Conservation (phyloP, 2,888 invertebrate genomes). For the Lingula anatina region DNA sequence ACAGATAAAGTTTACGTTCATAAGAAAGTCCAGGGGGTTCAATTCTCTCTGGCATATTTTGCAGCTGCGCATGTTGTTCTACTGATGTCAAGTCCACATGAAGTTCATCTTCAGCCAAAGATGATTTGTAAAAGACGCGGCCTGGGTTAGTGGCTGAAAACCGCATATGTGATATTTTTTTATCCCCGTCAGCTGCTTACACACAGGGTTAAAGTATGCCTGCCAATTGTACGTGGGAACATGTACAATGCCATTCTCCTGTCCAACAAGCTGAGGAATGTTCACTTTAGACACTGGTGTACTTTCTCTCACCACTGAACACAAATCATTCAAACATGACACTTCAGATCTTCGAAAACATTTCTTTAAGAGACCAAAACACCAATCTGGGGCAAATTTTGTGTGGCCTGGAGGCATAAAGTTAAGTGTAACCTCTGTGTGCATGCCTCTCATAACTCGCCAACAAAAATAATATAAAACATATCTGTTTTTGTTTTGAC, state of each 20-base stretch:
- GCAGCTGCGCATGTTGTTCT: not conserved
- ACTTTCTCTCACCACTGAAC: conserved; percentile 6
- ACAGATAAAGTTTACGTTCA: not conserved
- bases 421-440: conserved; percentile 1
- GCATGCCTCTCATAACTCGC: conserved; percentile 9
- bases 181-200: conserved; percentile 8
- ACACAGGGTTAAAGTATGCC: conserved; percentile 2
- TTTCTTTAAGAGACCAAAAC: conserved; percentile 12
- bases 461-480: conserved; percentile 14
- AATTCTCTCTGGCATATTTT: not conserved
- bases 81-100: not conserved
- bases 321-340: conserved; percentile 6
- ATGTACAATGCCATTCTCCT: conserved; percentile 5
- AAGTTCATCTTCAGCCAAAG: not conserved
- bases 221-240: conserved; percentile 11
- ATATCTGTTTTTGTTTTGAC: conserved; percentile 20
- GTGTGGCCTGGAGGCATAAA: conserved; percentile 12
- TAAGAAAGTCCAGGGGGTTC: not conserved
- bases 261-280: conserved; percentile 9
- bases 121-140: not conserved
- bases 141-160: not conserved
- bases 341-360: conserved; percentile 4
- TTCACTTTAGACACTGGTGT: conserved; percentile 8
- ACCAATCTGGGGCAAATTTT: conserved; percentile 15
- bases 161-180: not conserved